Evolutionary conservation across 2,888 invertebrate genomes (phyloP).

Genomic region (Pristionchus exspectatus): DNA sequence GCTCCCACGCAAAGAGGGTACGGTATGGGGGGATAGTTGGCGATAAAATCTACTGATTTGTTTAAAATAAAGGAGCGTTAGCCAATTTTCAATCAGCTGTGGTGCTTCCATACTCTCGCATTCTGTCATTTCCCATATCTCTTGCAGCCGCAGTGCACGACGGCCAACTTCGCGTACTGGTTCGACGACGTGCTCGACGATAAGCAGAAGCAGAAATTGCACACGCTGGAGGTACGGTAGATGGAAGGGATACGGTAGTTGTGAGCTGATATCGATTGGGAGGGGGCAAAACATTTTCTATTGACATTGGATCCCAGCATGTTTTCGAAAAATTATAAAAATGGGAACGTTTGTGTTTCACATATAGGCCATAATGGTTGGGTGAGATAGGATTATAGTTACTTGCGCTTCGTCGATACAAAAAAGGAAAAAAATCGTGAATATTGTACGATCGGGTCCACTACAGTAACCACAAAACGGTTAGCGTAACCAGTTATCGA

Average conservation of each 20-base stretch:
- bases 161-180: constrained; percentile 52
- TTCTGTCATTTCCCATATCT: background rate
- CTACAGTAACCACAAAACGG: too few species aligned
- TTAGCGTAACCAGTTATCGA: background rate
- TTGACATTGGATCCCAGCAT: too few species aligned
- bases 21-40: background rate
- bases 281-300: background rate
- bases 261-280: background rate
- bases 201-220: constrained; percentile 20
- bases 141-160: constrained; percentile 33
- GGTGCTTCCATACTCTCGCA: background rate
- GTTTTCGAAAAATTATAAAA: background rate
- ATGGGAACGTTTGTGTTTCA: background rate
- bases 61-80: too few species aligned
- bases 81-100: background rate
- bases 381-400: background rate
- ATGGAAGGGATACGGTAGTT: background rate
- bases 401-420: background rate
- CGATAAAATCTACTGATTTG: too few species aligned
- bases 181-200: constrained; percentile 33
- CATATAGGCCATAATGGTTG: background rate
- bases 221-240: background rate
- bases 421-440: too few species aligned
- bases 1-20: constrained; percentile 42
- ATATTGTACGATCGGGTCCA: too few species aligned